Evolutionary conservation across 2,113 vertebrate genomes (phyloP).

Genomic region (Cheilinus undulatus): DNA sequence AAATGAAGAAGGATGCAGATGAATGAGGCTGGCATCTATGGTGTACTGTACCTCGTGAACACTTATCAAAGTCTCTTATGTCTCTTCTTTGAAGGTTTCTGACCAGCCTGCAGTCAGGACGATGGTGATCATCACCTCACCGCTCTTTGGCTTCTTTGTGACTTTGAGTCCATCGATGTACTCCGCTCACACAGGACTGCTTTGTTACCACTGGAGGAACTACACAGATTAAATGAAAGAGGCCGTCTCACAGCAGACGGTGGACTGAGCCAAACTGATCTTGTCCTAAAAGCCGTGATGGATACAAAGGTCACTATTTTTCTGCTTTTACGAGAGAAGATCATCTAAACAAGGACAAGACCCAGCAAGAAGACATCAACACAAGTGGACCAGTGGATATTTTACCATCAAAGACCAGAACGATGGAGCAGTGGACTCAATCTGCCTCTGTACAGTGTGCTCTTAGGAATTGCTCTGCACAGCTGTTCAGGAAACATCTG

Average conservation of each 20-base stretch:
- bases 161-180: slow-evolving; percentile 7
- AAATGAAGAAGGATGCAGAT: not conserved
- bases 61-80: not conserved
- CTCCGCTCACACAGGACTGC: slow-evolving; percentile 2
- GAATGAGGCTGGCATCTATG: not conserved
- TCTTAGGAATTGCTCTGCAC: slow-evolving; percentile 31
- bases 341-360: not conserved
- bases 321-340: not conserved
- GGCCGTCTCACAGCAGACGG: not conserved
- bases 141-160: slow-evolving; percentile 11
- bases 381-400: slow-evolving; percentile 12
- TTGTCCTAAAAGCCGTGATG: not conserved
- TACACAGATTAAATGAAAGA: not conserved
- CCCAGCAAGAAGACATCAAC: not conserved
- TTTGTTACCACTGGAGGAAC: not conserved
- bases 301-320: slow-evolving; percentile 5
- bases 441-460: slow-evolving; percentile 12
- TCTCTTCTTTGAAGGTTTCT: slow-evolving; percentile 46
- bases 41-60: no score
- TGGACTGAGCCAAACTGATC: not conserved
- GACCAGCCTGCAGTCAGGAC: slow-evolving; percentile 8
- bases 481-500: slow-evolving; percentile 69
- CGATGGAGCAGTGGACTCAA: not conserved
- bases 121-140: not conserved
- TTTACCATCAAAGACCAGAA: slow-evolving; percentile 1